Base-by-base conservation (phyloP, 2,888 invertebrate species). In the Boloria selene region DNA sequence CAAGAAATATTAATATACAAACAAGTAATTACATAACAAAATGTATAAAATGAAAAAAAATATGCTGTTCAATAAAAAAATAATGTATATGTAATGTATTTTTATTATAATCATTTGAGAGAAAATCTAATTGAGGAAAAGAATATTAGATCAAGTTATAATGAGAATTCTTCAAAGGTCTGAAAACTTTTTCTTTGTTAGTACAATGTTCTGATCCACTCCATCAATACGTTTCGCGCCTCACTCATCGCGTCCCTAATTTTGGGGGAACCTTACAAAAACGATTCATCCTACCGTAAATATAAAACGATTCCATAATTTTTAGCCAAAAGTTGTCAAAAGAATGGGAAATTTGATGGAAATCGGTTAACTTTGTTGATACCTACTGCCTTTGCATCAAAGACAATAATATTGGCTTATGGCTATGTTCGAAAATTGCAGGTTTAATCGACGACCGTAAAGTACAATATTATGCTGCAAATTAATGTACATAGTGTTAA, bases 211-310 rank as follows among this genome's bases (percentile, higher is more conserved):
- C 17, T 31, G 59, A 49, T 62, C 54, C 62, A 54, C 38, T 55
- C 13, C 62, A n/a, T 16, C 22, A 51, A 45, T 42, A 53, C 18
- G 45, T 38, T 38, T 59, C 59, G 59, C 59, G 59, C 45, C 54
- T 44, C 59, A 50, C 61, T 56, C 49, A 51, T 59, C 59, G 16
- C 45, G 52, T 52, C 60, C 61, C 54, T 61, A 65, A 61, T 61
- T 65, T 50, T n/a, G 45, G 38, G 31, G 55, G 56, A 26, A 38
- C 56, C 56, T 45, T 31, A 58, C 56, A 13, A 59, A 52, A 31
- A 17, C 22, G 62, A 67, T 62, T 65, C 47, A 67, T 52, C 51
- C 58, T 61, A 51, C 61, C 62, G 47, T 53, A 58, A 61, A 56
- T 50, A 55, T 50, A 65, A 61, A 16, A 65, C 31, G 50, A 22